Evolutionary conservation across 2,888 invertebrate species (phyloP).

Genomic region (Petrophora chlorosata): DNA sequence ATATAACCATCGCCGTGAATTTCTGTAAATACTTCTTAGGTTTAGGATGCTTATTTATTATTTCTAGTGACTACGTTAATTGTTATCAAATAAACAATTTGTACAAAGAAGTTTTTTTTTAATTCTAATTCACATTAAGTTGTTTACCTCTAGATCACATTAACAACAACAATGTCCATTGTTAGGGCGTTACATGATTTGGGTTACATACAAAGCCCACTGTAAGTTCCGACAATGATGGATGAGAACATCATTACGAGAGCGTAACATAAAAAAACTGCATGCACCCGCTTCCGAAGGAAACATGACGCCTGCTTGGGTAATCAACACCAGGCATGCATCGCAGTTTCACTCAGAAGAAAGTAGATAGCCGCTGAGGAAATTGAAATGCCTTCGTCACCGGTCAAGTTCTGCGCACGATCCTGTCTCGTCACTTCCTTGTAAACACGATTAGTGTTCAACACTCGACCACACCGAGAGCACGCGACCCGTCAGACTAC

Average conservation of each 20-base stretch:
- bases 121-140: background rate
- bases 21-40: conserved; percentile 73
- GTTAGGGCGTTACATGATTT: conserved; percentile 6
- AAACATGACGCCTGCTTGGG: conserved; percentile 58
- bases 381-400: conserved; percentile 41
- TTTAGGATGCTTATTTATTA: conserved; percentile 74
- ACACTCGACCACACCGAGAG: conserved; percentile 11
- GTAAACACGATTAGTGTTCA: conserved; percentile 13
- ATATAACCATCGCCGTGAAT: conserved; percentile 57
- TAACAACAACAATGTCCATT: conserved; percentile 3
- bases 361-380: conserved; percentile 50
- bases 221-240: conserved; percentile 24
- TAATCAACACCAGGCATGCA: conserved; percentile 55
- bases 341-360: conserved; percentile 66
- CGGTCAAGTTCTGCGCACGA: conserved; percentile 32
- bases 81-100: conserved; percentile 61
- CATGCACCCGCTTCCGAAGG: conserved; percentile 38
- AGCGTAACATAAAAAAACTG: conserved; percentile 38
- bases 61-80: conserved; percentile 57
- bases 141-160: background rate
- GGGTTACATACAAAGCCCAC: conserved; percentile 8
- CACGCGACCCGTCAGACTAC: conserved; percentile 13
- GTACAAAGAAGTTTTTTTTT: conserved; percentile 29
- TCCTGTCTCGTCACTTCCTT: conserved; percentile 26
- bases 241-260: conserved; percentile 39